phyloP scores from a whole-genome alignment of 2,888 invertebrate genomes.

The Sesia bembeciformis region DNA sequence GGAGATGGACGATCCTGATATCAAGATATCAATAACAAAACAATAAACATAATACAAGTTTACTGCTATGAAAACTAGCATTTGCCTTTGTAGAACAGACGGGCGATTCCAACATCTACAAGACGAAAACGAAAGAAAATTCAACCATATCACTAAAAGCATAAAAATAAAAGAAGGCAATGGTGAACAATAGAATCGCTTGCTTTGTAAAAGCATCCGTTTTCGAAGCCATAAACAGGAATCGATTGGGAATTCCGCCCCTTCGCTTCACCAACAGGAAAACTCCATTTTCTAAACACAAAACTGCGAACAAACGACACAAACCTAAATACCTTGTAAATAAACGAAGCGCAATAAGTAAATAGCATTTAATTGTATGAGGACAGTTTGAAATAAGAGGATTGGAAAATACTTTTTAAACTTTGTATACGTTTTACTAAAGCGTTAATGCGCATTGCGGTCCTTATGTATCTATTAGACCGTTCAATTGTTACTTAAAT shows the following conservation, averaged over 20 bases:
- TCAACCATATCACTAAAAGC: too few species aligned
- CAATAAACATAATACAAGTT: too few species aligned
- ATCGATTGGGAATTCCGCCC: conserved; percentile 63
- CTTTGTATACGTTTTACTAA: neutral
- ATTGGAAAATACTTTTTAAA: neutral
- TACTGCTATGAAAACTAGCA: too few species aligned
- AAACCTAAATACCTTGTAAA: conserved; percentile 69
- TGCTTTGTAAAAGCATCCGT: neutral
- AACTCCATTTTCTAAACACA: conserved; percentile 68
- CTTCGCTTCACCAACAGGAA: conserved; percentile 54
- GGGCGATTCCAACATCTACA: too few species aligned
- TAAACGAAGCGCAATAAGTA: conserved; percentile 70
- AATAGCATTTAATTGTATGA: conserved; percentile 60
- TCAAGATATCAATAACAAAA: too few species aligned
- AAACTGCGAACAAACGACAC: conserved; percentile 56
- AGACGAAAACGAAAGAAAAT: too few species aligned
- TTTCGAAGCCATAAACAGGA: conserved; percentile 12
- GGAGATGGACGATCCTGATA: too few species aligned
- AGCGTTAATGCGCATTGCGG: too few species aligned
- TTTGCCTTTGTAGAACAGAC: too few species aligned
- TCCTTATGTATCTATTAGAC: too few species aligned
- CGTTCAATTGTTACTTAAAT: too few species aligned
- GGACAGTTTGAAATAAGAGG: conserved; percentile 54
- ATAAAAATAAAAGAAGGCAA: neutral
- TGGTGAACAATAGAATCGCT: neutral